Evolutionary conservation across 2,797 vertebrate species (phyloP).

Genomic region (Sebastes hubbsi): DNA sequence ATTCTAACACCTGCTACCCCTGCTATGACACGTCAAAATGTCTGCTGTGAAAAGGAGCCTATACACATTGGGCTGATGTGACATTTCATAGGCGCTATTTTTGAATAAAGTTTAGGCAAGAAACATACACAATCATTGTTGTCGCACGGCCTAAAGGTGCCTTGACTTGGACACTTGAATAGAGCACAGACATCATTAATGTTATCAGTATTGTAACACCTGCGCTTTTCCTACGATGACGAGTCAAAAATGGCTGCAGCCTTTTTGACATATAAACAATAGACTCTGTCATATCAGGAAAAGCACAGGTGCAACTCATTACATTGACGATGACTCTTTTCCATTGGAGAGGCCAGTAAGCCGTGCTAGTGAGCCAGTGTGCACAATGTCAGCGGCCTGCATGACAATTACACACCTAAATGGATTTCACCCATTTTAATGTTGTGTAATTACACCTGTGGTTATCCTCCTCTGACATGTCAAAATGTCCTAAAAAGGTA

Average conservation of each 20-base stretch:
- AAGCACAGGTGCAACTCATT: neutral
- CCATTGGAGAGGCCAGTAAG: neutral
- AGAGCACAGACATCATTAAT: neutral
- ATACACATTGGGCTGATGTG: neutral
- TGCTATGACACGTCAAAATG: neutral
- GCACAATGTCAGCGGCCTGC: neutral
- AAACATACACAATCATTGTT: neutral
- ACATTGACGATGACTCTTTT: neutral
- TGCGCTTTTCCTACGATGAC: neutral
- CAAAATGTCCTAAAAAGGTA: neutral
- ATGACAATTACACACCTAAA: neutral
- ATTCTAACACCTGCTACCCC: neutral
- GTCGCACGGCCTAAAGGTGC: neutral
- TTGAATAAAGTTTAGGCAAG: neutral
- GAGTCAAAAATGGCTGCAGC: neutral
- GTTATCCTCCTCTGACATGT: neutral
- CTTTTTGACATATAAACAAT: neutral
- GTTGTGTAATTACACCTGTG: constrained; percentile 2
- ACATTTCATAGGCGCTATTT: neutral
- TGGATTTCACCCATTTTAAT: neutral
- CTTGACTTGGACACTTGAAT: neutral
- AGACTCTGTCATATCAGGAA: neutral
- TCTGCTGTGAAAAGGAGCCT: neutral
- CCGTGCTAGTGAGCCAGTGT: neutral
- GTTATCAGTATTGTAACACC: neutral